Evolutionary conservation across 2,888 invertebrate genomes (phyloP), one percentile per base, ranked within the genome.

Genomic region (Girardia tigrina): DNA sequence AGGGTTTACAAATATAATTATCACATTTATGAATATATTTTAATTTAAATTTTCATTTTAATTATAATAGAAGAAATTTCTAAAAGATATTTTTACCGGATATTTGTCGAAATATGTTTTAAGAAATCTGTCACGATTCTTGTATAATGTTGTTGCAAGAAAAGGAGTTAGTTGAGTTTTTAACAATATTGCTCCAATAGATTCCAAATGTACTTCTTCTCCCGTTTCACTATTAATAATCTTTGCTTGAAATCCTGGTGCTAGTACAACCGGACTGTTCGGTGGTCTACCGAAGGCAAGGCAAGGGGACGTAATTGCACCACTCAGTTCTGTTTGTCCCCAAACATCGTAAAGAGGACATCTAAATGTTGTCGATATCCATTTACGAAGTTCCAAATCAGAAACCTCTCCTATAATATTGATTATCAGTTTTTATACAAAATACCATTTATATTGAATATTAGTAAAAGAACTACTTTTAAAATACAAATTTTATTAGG

Each of bases 141-240:
- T 4, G n/a, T 56, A 16, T 56, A 56, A 20, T 8, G 56, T 56
- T 23, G 23, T 12, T 20, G 56, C 56, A 12, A 23, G 20, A 2
- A n/a, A 4, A 12, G 56, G 56, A 56, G 8, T 6, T 12, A 56
- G n/a, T 8, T n/a, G 56, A n/a, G 56, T 56, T 56, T 56, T 56
- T 2, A 56, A n/a, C 2, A 56, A n/a, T 20, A 56, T 56, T 56
- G 6, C 23, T 6, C 56, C 56, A 56, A 56, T 4, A n/a, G 56
- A 20, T 56, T 56, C 56, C 4, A 6, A 2, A 12, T n/a, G 56
- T 56, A 8, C 20, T 2, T 56, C 8, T n/a, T 56, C n/a, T 56
- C 56, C 56, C n/a, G 56, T 56, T 56, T 56, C 23, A 56, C n/a
- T n/a, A 56, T 56, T 56, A 20, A 56, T 16, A n/a, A 56, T 56